phyloP scores from a whole-genome alignment of 2,113 vertebrate genomes.

The Odocoileus hemionus region DNA sequence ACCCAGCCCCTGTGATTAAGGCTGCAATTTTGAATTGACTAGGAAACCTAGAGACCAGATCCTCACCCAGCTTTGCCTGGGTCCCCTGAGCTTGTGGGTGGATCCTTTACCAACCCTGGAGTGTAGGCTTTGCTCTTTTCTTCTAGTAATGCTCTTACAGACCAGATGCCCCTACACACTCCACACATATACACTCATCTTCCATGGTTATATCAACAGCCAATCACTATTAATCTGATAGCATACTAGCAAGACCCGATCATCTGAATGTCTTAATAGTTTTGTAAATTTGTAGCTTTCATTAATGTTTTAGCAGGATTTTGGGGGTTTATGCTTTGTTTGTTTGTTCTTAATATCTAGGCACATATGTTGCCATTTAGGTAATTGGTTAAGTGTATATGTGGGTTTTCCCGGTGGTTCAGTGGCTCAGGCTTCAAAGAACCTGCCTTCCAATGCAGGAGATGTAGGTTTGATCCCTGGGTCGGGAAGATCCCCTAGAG shows the following conservation, averaged over 20 bases:
- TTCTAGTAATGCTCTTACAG: neutral
- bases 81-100: neutral
- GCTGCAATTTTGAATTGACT: neutral
- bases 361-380: neutral
- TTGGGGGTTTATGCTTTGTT: neutral
- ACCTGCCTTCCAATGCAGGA: neutral
- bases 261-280: neutral
- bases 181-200: neutral
- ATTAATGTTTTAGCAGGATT: neutral
- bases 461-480: neutral
- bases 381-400: neutral
- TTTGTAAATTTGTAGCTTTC: neutral
- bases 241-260: rapidly evolving
- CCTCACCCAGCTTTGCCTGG: neutral
- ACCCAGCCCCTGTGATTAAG: neutral
- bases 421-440: neutral
- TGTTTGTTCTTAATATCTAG: neutral
- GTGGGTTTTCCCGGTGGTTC: neutral
- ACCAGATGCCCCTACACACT: neutral
- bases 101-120: neutral
- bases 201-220: neutral
- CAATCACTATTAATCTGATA: neutral
- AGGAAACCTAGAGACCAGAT: neutral
- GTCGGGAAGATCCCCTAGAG: neutral
- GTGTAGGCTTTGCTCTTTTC: neutral